A percentile compares a stretch with the other conserved stretches of the same genome.
Evolutionary conservation across 2,888 invertebrate genomes (phyloP).

Genomic region (Hedya salicella): DNA sequence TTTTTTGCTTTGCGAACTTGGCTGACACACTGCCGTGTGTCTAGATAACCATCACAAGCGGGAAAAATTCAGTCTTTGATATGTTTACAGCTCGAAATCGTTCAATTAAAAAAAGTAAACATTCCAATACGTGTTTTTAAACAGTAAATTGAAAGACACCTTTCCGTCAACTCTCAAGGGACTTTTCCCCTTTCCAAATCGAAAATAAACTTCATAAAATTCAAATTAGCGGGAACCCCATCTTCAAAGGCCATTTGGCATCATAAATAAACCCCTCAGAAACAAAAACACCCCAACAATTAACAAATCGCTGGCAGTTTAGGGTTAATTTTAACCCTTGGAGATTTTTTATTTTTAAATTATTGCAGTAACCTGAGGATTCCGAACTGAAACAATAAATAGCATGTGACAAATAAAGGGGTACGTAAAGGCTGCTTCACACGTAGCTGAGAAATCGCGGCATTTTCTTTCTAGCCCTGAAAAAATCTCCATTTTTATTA

Average conservation of each 20-base stretch:
- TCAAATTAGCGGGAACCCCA: constrained; percentile 79
- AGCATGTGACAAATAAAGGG: constrained; percentile 63
- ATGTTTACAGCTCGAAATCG: constrained; percentile 1
- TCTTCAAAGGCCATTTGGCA: constrained; percentile 77
- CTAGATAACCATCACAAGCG: no score
- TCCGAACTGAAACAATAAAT: constrained; percentile 72
- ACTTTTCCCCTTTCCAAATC: constrained; percentile 60
- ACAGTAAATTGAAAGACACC: constrained; percentile 38
- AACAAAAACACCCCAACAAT: constrained; percentile 77
- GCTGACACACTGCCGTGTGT: no score
- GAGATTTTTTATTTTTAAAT: constrained; percentile 59
- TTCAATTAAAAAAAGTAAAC: constrained; percentile 2
- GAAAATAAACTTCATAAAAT: constrained; percentile 82
- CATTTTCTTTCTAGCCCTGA: constrained; percentile 25
- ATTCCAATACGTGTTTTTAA: constrained; percentile 6
- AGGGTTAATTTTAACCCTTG: constrained; percentile 78
- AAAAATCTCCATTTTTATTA: neutral
- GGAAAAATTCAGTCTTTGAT: neutral
- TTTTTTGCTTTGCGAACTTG: no score
- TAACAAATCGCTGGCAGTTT: constrained; percentile 79
- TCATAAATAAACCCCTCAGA: constrained; percentile 77
- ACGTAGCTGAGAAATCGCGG: constrained; percentile 45
- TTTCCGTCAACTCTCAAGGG: constrained; percentile 55
- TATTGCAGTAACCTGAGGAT: constrained; percentile 71
- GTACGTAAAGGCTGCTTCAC: constrained; percentile 49